Evolutionary conservation across 2,888 invertebrate species (phyloP), one percentile per base, ranked within the genome.

Genomic region (Oscheius sp.): DNA sequence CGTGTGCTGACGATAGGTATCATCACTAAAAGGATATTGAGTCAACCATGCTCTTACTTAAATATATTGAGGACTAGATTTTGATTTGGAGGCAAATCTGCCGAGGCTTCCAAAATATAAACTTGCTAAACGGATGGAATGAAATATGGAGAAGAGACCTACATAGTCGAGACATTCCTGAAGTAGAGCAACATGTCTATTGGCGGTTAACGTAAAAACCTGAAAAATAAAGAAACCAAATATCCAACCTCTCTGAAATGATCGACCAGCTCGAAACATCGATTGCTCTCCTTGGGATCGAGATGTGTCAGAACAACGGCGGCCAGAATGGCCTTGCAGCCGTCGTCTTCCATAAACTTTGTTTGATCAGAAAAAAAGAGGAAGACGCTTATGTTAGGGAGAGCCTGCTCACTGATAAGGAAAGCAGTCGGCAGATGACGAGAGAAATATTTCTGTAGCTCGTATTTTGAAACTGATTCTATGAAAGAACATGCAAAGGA

Each of bases 11-110:
- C 67, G 67, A 26, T 32, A 67, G n/a, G 38, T 41, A 12, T 61
- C 51, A 8, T 67, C 68, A 56, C 67, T 67, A 41, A 38, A 67
- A 62, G 1, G 12, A 41, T 47, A 20, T 12, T 38, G 5, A 24
- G 5, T 9, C 14, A 20, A 4, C 1, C n/a, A 20, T 5, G 5
- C 6, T 26, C 49, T 47, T 5, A 63, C 63, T 49, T 63, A 33
- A 49, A 63, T 8, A 63, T 63, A 28, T 49, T 50, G 8, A 64
- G 26, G 5, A 64, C 63, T 17, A 64, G 17, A 33, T 64, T 64
- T n/a, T 64, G 63, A 64, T 64, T 64, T 5, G 63, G 49, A 49
- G 63, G 63, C 12, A 64, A 41, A 36, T 64, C 38, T 17, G 63
- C 51, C n/a, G 51, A 36, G 1, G 51, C 63, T 64, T 64, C 63